Percentiles rank a stretch among this genome's conserved stretches.
Evolutionary conservation across 35 echinoderm and acorn worm species (phyloP).

Genomic region (Apostichopus californicus): DNA sequence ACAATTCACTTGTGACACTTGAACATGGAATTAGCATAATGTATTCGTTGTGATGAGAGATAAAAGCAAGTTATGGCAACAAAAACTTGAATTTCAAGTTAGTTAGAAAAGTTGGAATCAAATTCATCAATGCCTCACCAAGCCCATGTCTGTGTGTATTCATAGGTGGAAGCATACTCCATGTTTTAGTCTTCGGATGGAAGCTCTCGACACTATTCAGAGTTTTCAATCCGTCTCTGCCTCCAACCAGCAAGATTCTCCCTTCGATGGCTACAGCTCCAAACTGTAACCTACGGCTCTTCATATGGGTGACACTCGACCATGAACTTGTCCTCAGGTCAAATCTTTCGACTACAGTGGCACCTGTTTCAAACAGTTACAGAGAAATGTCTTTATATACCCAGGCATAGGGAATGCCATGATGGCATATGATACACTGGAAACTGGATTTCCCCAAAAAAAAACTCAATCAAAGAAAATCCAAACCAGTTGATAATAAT

Average conservation of each 20-base stretch:
- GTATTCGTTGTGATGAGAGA: no score
- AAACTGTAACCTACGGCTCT: constrained; percentile 93
- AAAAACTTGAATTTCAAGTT: no score
- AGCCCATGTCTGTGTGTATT: constrained; percentile 95
- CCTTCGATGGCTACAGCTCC: constrained; percentile 86
- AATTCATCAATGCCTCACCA: constrained; percentile 35
- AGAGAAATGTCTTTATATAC: background rate
- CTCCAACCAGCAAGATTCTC: constrained; percentile 90
- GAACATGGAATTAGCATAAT: no score
- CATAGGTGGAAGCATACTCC: constrained; percentile 91
- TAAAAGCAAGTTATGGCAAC: no score
- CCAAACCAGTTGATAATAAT: no score
- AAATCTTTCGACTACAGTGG: constrained; percentile 95
- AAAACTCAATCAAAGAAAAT: no score
- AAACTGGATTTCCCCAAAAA: no score
- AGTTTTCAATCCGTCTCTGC: constrained; percentile 96
- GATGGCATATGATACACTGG: no score
- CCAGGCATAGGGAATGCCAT: no score
- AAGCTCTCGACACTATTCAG: constrained; percentile 96
- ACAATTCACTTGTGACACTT: no score
- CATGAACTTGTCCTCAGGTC: constrained; percentile 90
- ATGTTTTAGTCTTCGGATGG: constrained; percentile 76
- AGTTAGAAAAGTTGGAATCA: no score
- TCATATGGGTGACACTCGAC: constrained; percentile 88
- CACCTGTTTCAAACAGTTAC: constrained; percentile 66